phyloP scores from a whole-genome alignment of 2,797 vertebrate genomes.

The Margarornis squamiger region DNA sequence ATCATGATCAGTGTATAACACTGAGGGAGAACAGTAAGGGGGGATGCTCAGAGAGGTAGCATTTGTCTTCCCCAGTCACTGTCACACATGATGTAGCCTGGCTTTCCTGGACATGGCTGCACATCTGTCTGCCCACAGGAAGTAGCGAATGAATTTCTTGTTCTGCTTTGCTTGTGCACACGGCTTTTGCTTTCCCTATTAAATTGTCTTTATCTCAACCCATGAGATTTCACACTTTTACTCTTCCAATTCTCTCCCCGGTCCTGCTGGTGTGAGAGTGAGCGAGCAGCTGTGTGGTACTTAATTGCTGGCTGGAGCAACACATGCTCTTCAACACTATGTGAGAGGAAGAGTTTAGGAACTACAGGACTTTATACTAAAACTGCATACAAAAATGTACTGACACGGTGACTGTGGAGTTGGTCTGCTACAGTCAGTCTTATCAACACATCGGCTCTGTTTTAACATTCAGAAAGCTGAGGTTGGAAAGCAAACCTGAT shows the following conservation, averaged over 20 bases:
- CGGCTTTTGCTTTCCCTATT: not conserved
- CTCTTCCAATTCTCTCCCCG: not conserved
- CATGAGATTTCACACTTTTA: not conserved
- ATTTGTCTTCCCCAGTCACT: rapidly evolving
- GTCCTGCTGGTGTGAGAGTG: not conserved
- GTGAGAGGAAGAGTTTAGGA: not conserved
- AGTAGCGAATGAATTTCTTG: not conserved
- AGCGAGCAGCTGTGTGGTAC: not conserved
- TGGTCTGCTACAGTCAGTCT: not conserved
- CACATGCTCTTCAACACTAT: not conserved
- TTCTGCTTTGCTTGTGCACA: not conserved
- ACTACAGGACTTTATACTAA: not conserved
- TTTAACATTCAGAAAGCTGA: slow-evolving; percentile 6
- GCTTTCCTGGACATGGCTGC: not conserved
- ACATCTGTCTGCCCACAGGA: not conserved
- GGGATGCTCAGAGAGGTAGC: rapidly evolving
- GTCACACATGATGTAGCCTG: rapidly evolving
- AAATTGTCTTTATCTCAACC: not conserved
- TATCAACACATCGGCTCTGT: not conserved
- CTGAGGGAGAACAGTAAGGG: not conserved
- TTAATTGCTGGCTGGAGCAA: not conserved
- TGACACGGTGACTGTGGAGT: not conserved
- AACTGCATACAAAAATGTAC: not conserved
- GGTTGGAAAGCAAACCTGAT: not conserved
- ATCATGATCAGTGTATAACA: not conserved